These are phyloP conservation scores for Caenorhabditis sp. DNA, from an alignment of 2,888 invertebrate genomes.

Conservation along the genomic window DNA sequence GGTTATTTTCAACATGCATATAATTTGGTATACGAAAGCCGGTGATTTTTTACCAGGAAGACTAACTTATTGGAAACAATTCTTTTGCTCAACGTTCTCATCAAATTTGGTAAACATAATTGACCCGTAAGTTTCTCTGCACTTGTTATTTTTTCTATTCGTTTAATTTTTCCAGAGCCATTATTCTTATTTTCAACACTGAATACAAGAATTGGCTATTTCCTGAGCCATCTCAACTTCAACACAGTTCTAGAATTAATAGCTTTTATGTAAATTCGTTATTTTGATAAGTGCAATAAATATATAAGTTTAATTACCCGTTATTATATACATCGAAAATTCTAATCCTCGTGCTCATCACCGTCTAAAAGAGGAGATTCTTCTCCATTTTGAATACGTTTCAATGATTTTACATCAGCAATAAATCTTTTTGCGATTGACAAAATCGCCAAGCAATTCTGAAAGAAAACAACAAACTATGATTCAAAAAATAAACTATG, in stretches of 20 bases:
- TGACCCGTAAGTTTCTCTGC: conserved; percentile 28
- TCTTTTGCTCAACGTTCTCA: conserved; percentile 21
- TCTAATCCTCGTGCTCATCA: conserved; percentile 7
- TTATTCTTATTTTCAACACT: no score
- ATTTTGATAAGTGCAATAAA: no score
- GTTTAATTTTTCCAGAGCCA: no score
- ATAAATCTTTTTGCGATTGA: conserved; percentile 60
- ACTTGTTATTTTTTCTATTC: no score
- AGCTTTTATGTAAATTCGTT: no score
- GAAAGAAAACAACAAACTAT: conserved; percentile 22
- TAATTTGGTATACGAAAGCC: conserved; percentile 21
- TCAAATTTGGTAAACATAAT: conserved; percentile 22
- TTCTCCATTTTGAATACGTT: conserved; percentile 43
- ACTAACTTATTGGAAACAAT: conserved; percentile 15
- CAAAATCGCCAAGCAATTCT: conserved; percentile 62
- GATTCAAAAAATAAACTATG: background rate
- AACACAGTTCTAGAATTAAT: no score
- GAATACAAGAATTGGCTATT: no score
- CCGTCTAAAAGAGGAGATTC: conserved; percentile 52
- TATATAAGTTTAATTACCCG: background rate
- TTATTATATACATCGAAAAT: background rate
- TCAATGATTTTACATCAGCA: conserved; percentile 52
- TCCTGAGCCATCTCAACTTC: no score
- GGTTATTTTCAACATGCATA: conserved; percentile 11
- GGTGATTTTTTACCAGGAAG: conserved; percentile 8